phyloP scores from a whole-genome alignment of 2,113 vertebrate species.

The Thamnophis sirtalis region DNA sequence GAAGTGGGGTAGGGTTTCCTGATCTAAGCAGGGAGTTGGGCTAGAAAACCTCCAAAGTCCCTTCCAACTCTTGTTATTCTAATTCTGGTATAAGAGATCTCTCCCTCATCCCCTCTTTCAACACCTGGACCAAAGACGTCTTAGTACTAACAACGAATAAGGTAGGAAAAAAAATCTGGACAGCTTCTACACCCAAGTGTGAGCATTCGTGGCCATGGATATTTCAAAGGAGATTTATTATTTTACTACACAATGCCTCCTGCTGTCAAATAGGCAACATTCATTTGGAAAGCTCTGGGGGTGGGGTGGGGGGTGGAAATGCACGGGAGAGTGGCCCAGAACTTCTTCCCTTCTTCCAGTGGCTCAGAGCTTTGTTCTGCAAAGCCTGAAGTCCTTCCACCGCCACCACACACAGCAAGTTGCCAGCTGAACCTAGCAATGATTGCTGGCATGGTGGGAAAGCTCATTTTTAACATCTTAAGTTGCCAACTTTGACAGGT shows the following conservation, averaged over 20 bases:
- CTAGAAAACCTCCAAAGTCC: too few relatives aligned
- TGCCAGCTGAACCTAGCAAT: not conserved
- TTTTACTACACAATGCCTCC: not conserved
- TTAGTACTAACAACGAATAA: not conserved
- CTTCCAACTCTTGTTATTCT: too few relatives aligned
- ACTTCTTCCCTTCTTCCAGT: not conserved
- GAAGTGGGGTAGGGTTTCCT: too few relatives aligned
- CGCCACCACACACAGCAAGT: not conserved
- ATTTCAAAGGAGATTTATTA: not conserved
- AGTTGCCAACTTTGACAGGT: not conserved
- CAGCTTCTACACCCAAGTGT: not conserved
- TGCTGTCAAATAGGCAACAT: not conserved
- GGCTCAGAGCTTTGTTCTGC: not conserved
- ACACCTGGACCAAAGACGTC: not conserved
- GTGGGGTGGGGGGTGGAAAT: too few relatives aligned
- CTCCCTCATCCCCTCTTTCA: not conserved
- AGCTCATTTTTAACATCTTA: not conserved
- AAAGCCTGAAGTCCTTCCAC: not conserved
- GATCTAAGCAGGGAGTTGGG: too few relatives aligned
- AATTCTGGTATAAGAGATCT: too few relatives aligned
- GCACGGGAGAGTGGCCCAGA: not conserved
- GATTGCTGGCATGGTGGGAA: not conserved
- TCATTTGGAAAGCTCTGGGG: not conserved
- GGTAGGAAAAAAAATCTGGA: not conserved
- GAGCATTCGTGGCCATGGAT: not conserved